These are phyloP conservation scores for Pollenia angustigena DNA, from an alignment of 2,888 invertebrate species.

Conservation along the genomic window DNA sequence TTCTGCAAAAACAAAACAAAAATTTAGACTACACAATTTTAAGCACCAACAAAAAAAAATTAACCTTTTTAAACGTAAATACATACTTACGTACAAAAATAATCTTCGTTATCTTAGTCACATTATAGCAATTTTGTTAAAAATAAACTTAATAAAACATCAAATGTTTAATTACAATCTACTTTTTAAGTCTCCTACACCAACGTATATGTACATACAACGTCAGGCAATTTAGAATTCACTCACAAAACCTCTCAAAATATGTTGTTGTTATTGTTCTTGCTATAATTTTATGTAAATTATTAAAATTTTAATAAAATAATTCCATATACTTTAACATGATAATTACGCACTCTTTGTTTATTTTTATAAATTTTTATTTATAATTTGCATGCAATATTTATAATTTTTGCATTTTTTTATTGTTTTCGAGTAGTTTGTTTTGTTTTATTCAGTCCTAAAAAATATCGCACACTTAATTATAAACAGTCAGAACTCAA, in stretches of 20 bases:
- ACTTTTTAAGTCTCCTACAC: not conserved
- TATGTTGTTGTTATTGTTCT: slow-evolving; percentile 10
- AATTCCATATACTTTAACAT: not conserved
- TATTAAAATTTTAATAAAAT: not conserved
- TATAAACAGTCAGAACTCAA: too few relatives aligned
- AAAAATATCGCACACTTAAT: not conserved
- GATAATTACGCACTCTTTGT: slow-evolving; percentile 30
- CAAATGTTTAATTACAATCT: not conserved
- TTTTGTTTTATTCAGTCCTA: slow-evolving; percentile 2
- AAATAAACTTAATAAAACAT: not conserved
- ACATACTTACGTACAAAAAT: too few relatives aligned
- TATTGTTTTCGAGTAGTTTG: not conserved
- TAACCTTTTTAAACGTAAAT: not conserved
- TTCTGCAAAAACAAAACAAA: slow-evolving; percentile 4
- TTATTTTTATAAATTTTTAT: slow-evolving; percentile 23
- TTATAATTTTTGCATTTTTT: slow-evolving; percentile 4
- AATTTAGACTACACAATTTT: not conserved
- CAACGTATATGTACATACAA: not conserved
- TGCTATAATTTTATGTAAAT: slow-evolving; percentile 52
- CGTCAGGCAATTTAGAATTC: not conserved
- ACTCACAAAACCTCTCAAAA: not conserved
- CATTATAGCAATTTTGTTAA: too few relatives aligned
- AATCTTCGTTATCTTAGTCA: too few relatives aligned
- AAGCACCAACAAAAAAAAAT: slow-evolving; percentile 6
- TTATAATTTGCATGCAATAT: slow-evolving; percentile 56